Evolutionary conservation across 1,140 invertebrate species (phyloP), one percentile per base, ranked within the genome.

Genomic region (Andricus grossulariae): DNA sequence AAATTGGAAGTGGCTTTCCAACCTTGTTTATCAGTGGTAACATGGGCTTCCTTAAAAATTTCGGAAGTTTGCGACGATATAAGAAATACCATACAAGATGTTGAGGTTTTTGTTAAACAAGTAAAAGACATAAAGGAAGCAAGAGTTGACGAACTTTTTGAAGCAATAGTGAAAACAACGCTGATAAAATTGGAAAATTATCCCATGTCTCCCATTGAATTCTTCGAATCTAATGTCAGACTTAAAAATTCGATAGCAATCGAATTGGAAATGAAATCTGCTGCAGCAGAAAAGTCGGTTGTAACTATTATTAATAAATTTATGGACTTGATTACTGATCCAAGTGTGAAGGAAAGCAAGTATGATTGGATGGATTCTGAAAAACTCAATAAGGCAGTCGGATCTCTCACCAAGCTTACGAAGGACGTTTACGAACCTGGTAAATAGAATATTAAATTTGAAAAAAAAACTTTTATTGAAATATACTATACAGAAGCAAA

Each of bases 11-110:
- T 93, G 45, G 92, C 93, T 10, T 94, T 97, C 79, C 94, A 95
- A 85, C 95, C 96, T 2, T 96, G 95, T 11, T 87, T 97, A 6
- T 95, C 95, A 0, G 93, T 93, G 1, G 93, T 97, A 18, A 96
- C 95, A 0, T 98, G 97, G 97, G 94, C 95, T 4, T 97, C 96
- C 0, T 91, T 95, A 54, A 94, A 95, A 80, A 94, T 96, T 66
- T 89, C 93, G 0, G 90, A 95, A 45, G 94, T 94, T 80, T 94
- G 94, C 74, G 88, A 92, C 4, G 90, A 93, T 79, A 92, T 96
- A 51, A 88, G 92, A 74, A 80, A 85, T 0, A 90, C 93, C 7
- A 86, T 97, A 18, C 91, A 93, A 71, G 93, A 95, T 78, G 92
- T 96, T 3, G 93, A 96, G 83, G 92, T 94, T 76, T 95, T 97